Evolutionary conservation across 2,113 vertebrate genomes (phyloP).

Genomic region (Lophius piscatorius): DNA sequence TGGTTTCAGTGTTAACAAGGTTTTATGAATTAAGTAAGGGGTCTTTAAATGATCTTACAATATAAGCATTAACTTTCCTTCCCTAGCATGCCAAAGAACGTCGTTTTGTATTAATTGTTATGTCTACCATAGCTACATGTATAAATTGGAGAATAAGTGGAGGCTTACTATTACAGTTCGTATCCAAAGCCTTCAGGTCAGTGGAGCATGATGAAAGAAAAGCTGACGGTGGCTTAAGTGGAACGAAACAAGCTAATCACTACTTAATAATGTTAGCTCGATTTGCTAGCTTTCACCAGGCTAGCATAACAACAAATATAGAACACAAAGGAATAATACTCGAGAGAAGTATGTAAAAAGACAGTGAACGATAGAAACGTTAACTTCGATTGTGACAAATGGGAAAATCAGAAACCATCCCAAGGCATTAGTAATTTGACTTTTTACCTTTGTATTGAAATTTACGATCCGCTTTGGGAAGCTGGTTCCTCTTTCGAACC

Average conservation of each 20-base stretch:
- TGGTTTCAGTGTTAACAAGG: no score
- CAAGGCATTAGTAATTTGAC: not conserved
- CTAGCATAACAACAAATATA: constrained; percentile 62
- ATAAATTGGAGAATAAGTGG: not conserved
- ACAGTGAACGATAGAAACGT: not conserved
- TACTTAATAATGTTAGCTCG: constrained; percentile 38
- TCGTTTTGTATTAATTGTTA: no score
- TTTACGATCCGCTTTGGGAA: constrained; percentile 44
- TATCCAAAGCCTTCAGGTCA: no score
- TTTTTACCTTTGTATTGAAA: constrained; percentile 64
- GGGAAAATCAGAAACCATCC: not conserved
- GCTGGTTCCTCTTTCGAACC: constrained; percentile 28
- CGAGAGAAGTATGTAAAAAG: accelerated
- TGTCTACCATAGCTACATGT: no score
- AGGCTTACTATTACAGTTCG: not conserved
- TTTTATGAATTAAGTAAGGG: no score
- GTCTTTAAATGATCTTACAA: no score
- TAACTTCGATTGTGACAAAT: not conserved
- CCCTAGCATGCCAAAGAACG: no score
- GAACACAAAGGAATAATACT: not conserved
- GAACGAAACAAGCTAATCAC: constrained; percentile 42
- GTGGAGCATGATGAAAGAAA: constrained; percentile 43
- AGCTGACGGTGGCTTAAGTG: constrained; percentile 54
- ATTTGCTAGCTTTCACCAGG: constrained; percentile 65
- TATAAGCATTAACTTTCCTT: no score